Base-by-base conservation (phyloP, 92 coral and sea anemone genomes). In the Palythoa caribaeorum region DNA sequence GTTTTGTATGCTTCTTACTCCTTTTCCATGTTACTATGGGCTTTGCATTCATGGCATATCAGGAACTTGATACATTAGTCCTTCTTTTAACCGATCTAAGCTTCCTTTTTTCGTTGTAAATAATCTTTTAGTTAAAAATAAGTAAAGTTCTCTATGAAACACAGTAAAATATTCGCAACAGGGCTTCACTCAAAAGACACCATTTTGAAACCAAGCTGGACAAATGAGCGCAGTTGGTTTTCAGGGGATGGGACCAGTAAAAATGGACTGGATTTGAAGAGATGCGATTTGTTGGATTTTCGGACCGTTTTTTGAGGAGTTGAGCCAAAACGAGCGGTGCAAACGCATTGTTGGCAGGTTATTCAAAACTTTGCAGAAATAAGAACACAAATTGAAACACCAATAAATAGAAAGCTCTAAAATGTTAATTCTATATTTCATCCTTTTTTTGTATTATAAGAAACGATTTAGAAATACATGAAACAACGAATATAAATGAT, bases 41-140 rank as follows among this genome's bases (percentile, higher is more conserved):
- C 92, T 71, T 84, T 66, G 48, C 86, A 89, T 78, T 74, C 85
- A 75, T 89, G 86, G 84, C 92, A 89, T 36, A 84, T 47, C 9
- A 54, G 88, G 53, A 50, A 83, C 83, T 80, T 80, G 47, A 88
- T 87, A 5, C 35, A 17, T 38, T 88, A 88, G 54, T 89, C 92
- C 28, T 28, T n/a, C n/a, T n/a, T 63, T 63, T 63, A 63, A 63
- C 70, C 14, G 70, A 63, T 63, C 70, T 63, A 63, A 63, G 16
- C 20, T 63, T 63, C 70, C 70, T 63, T 63, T 63, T 63, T 63
- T 63, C 20, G 20, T 63, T 63, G 20, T 12, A 63, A 63, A 63
- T 19, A 17, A 63, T 63, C 19, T 63, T 63, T 63, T 63, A 63
- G 70, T 63, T 63, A 63, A 63, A 63, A 63, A 63, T 3, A 63